Percentiles rank a stretch among this genome's conserved stretches.
phyloP scores from a whole-genome alignment of 1,140 invertebrate genomes.

The Calephelis nemesis region DNA sequence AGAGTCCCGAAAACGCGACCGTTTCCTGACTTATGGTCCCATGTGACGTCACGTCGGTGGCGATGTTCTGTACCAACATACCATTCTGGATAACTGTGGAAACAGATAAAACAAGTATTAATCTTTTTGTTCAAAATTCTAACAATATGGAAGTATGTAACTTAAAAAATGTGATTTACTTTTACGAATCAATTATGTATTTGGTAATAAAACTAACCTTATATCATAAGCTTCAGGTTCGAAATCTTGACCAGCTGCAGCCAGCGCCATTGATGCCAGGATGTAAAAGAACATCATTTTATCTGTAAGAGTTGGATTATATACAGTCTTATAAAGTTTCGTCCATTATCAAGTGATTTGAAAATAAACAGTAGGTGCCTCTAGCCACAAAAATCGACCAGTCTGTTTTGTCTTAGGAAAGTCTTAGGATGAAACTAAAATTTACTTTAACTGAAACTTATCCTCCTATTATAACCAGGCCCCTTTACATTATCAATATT shows the following conservation, averaged over 20 bases:
- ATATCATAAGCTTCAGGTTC: neutral
- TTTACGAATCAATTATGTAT: neutral
- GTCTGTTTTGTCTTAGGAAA: too few species aligned
- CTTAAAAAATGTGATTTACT: too few species aligned
- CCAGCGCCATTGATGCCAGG: neutral
- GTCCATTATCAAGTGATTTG: too few species aligned
- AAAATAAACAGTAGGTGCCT: too few species aligned
- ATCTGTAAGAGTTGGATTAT: too few species aligned
- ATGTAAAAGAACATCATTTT: neutral
- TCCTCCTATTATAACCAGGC: too few species aligned
- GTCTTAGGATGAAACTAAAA: too few species aligned
- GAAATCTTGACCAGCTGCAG: conserved; percentile 16
- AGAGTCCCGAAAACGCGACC: conserved; percentile 49
- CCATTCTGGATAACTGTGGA: conserved; percentile 41
- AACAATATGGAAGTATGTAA: neutral
- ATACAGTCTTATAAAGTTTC: too few species aligned
- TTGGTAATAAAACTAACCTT: neutral
- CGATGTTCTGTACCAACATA: conserved; percentile 30
- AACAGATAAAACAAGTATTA: neutral
- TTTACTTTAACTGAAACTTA: too few species aligned
- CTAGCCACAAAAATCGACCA: too few species aligned
- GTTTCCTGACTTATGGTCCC: conserved; percentile 37
- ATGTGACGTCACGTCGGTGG: conserved; percentile 42
- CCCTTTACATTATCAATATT: too few species aligned
- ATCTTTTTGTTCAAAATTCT: neutral